These are phyloP conservation scores for Heterotilapia buettikoferi DNA, from an alignment of 2,113 vertebrate species.

Conservation along the genomic window DNA sequence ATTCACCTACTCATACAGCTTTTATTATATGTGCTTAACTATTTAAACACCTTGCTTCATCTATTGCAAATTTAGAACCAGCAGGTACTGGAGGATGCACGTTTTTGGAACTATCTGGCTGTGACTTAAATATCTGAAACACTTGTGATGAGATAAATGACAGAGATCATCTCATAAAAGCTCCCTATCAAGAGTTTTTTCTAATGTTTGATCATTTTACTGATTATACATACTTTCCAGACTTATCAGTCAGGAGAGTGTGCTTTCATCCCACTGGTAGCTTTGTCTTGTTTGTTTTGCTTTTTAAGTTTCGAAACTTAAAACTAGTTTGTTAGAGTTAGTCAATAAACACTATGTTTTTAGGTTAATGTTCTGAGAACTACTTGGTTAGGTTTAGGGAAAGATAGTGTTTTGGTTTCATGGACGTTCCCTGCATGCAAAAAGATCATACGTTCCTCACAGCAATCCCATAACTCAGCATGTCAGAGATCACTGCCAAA, in stretches of 20 bases:
- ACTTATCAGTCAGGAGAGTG: not conserved
- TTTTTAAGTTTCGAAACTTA: not conserved
- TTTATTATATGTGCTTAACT: not conserved
- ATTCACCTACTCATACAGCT: not conserved
- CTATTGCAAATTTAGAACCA: not conserved
- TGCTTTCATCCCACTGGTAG: not conserved
- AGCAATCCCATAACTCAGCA: not conserved
- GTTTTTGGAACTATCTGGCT: not conserved
- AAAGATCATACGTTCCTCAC: not conserved
- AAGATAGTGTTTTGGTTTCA: not conserved
- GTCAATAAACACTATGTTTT: not conserved
- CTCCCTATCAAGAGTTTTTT: not conserved
- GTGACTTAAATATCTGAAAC: not conserved
- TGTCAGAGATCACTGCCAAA: not conserved
- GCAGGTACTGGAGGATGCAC: not conserved
- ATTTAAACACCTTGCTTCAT: not conserved
- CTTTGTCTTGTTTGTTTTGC: not conserved
- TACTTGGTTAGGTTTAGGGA: not conserved
- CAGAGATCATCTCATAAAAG: not conserved
- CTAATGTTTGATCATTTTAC: not conserved
- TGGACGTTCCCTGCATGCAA: not conserved
- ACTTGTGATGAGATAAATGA: not conserved
- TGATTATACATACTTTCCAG: rapidly evolving
- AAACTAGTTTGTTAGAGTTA: no score
- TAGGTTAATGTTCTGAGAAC: not conserved